phyloP scores from a whole-genome alignment of 2,113 vertebrate genomes.

The Eira barbara region DNA sequence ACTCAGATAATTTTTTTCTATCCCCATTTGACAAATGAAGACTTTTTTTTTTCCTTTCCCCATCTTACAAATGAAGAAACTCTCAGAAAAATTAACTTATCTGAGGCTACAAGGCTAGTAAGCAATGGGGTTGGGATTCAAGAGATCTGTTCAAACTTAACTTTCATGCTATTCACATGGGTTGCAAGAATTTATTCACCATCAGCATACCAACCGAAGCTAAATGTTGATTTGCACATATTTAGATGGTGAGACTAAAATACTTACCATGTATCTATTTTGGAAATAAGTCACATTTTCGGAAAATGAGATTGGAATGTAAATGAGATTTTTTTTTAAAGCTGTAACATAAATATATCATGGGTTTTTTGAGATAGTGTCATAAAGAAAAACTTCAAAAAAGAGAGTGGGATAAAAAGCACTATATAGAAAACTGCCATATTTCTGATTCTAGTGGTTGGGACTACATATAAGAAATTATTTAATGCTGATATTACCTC shows the following conservation, averaged over 20 bases:
- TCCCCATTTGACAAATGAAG: background rate
- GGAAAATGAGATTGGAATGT: background rate
- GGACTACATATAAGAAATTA: background rate
- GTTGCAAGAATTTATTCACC: background rate
- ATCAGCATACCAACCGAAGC: background rate
- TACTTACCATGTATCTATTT: background rate
- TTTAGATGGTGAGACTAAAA: slow-evolving; percentile 14
- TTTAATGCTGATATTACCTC: background rate
- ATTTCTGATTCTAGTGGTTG: background rate
- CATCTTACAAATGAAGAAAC: background rate
- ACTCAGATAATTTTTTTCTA: background rate
- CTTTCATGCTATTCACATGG: background rate
- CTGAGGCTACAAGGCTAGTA: background rate
- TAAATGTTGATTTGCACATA: background rate
- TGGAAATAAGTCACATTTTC: slow-evolving; percentile 25
- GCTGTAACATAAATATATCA: background rate
- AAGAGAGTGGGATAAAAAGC: background rate
- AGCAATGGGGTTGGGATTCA: background rate
- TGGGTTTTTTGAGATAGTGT: background rate
- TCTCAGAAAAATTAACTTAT: background rate
- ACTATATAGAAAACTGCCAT: background rate
- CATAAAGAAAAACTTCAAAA: background rate
- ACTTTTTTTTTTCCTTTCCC: background rate
- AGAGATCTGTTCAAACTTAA: background rate
- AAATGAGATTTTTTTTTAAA: background rate